Conservation (phyloP, 35 echinoderm and acorn worm species). For the Lytechinus pictus region DNA sequence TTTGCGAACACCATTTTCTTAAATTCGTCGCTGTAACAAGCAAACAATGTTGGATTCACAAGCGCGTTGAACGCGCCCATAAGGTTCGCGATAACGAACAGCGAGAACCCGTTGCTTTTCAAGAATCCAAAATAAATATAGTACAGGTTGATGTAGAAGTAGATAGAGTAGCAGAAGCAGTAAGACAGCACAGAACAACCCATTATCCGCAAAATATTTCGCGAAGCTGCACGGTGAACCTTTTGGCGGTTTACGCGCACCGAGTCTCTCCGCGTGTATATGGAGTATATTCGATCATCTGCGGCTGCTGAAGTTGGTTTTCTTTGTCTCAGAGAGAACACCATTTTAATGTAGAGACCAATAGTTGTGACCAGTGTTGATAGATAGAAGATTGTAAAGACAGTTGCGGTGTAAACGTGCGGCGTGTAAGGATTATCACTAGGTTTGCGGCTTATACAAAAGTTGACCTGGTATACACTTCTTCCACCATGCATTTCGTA, state of each 20-base stretch:
- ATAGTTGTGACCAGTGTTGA: conserved; percentile 76
- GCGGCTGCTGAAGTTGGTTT: background rate
- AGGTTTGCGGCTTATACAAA: conserved; percentile 70
- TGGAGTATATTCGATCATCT: background rate
- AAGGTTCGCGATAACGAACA: conserved; percentile 76
- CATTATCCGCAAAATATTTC: conserved; percentile 68
- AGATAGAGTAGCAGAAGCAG: conserved; percentile 80
- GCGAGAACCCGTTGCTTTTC: conserved; percentile 61
- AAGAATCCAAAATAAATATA: conserved; percentile 85
- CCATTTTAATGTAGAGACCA: conserved; percentile 79
- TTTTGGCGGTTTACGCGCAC: conserved; percentile 28
- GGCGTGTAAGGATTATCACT: conserved; percentile 60
- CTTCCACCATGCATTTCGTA: conserved; percentile 50
- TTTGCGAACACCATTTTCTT: conserved; percentile 40
- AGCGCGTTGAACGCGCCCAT: conserved; percentile 79
- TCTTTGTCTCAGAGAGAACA: conserved; percentile 49
- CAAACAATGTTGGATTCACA: conserved; percentile 77
- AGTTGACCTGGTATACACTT: conserved; percentile 45
- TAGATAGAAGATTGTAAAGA: conserved; percentile 78
- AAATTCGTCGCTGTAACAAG: conserved; percentile 61
- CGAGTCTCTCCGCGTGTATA: background rate
- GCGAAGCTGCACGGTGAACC: background rate
- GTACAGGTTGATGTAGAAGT: conserved; percentile 92
- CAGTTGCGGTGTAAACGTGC: conserved; percentile 73
- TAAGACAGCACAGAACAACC: conserved; percentile 77